Conservation (phyloP, 1,140 invertebrate genomes). For the Papilio dardanus region DNA sequence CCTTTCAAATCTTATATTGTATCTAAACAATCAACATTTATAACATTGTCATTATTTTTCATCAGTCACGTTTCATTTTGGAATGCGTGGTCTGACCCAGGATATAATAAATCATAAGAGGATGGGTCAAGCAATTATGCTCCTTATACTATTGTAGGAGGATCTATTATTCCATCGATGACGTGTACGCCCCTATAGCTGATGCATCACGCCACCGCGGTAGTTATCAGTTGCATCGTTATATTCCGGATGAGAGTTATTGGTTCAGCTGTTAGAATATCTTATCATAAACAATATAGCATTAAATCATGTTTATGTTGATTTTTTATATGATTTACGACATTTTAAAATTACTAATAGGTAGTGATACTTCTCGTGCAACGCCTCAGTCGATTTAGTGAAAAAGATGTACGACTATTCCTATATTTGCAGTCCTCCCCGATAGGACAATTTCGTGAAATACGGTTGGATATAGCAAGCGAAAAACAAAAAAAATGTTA, state of each 20-base stretch:
- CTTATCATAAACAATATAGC: constrained; percentile 9
- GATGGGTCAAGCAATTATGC: constrained; percentile 21
- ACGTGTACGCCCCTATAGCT: not conserved
- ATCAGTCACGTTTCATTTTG: constrained; percentile 30
- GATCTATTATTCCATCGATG: constrained; percentile 18
- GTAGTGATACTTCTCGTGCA: too few relatives aligned
- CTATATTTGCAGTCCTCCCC: not conserved
- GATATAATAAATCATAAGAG: constrained; percentile 30
- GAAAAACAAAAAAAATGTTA: not conserved
- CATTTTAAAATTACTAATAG: not conserved
- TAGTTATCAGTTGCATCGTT: constrained; percentile 35
- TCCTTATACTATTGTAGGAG: constrained; percentile 4
- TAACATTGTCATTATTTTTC: constrained; percentile 30
- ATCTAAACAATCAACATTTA: constrained; percentile 25
- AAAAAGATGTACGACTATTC: too few relatives aligned
- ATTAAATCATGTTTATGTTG: not conserved
- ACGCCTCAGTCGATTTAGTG: too few relatives aligned
- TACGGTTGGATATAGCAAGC: not conserved
- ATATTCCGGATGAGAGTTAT: constrained; percentile 31
- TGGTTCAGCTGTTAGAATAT: constrained; percentile 13
- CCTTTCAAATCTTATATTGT: constrained; percentile 4
- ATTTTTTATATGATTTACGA: not conserved
- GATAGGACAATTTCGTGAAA: not conserved
- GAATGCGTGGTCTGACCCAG: constrained; percentile 28
- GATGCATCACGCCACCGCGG: constrained; percentile 19